Percentiles rank a stretch among this genome's conserved stretches.
Conservation (phyloP, 2,888 invertebrate species). For the Diadegma fenestrale region DNA sequence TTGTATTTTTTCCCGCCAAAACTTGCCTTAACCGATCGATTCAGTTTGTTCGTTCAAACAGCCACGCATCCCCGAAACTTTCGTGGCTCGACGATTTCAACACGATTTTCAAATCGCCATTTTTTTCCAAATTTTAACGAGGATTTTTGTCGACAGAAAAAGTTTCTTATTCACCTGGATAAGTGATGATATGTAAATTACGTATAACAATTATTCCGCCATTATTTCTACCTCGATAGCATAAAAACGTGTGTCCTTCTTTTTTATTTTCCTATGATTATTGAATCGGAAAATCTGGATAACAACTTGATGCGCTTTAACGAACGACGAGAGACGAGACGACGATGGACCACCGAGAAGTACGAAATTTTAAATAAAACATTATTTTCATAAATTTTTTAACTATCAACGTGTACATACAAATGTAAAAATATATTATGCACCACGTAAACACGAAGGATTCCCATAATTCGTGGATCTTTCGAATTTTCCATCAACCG, state of each 20-base stretch:
- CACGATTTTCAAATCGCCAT: neutral
- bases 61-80: slow-evolving; percentile 15
- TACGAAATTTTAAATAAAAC: slow-evolving; percentile 60
- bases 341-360: slow-evolving; percentile 56
- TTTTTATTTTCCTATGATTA: neutral
- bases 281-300: neutral
- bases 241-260: neutral
- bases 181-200: slow-evolving; percentile 71
- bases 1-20: too few relatives aligned
- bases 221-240: slow-evolving; percentile 38
- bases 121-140: slow-evolving; percentile 3
- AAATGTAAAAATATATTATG: neutral
- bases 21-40: neutral
- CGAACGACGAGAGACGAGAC: slow-evolving; percentile 62
- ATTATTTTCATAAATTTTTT: neutral
- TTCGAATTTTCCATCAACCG: neutral
- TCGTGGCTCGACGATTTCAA: neutral
- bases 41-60: neutral
- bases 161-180: slow-evolving; percentile 70
- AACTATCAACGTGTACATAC: neutral
- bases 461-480: neutral
- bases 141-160: neutral
- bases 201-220: slow-evolving; percentile 46
- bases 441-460: neutral
- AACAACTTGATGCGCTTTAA: slow-evolving; percentile 50